Base-by-base conservation (phyloP, 2,113 vertebrate genomes). In the Eulemur macaco region DNA sequence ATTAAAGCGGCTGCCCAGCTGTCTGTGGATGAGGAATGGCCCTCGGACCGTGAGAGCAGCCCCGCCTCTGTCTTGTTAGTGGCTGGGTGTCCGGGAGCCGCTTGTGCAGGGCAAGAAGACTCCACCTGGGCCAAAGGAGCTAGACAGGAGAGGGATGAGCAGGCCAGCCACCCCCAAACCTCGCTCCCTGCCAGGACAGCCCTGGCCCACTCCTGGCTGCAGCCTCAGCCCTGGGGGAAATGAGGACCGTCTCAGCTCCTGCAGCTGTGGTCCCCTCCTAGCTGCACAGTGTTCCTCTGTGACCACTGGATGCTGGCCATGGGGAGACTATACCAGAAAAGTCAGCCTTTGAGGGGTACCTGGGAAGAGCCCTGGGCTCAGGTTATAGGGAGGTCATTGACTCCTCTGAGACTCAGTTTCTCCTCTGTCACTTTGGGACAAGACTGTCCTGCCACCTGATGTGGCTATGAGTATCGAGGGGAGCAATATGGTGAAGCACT, bases 61-160 rank as follows among this genome's bases (percentile, higher is more conserved):
- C 88, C 95, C 94, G 97, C 98, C 98, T 98, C 99, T 98, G 98
- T 99, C 99, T 99, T 98, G 98, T 99, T 99, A 98, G 98, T 71
- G 95, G 98, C 98, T 97, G 84, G 97, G 98, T 98, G 96, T 98
- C 98, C 96, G 94, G 81, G 97, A 98, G 97, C 97, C 92, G 78
- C 97, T 98, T 98, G 98, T 97, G 98, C 99, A 98, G 99, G 98
- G 97, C 96, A 94, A 97, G 98, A 90, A 81, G 92, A 97, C 97
- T 97, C 74, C 12, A 74, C 97, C 95, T 97, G 78, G 0, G 37
- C 97, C 97, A 98, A 96, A 98, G 98, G 98, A 98, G 18, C 69
- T 15, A 5, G 25, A 10, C 2, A 5, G 2, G 68, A 66, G 45
- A 68, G 25, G 31, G 20, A 34, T 8, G 18, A 77, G 60, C 14